Base-by-base conservation (phyloP, 2,797 vertebrate genomes). In the Crenuchus spilurus region DNA sequence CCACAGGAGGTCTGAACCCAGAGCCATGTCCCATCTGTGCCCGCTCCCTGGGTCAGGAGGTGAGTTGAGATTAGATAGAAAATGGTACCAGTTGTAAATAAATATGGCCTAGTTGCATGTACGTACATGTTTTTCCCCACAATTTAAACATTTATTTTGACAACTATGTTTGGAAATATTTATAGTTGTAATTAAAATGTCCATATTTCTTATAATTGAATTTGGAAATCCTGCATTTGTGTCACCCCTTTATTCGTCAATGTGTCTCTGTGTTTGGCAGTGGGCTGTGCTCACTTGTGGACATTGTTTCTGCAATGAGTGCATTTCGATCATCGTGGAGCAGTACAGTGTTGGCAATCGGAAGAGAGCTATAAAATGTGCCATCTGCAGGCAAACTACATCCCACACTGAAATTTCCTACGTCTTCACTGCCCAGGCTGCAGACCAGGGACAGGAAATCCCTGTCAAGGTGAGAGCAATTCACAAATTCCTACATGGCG, bases 21-120 rank as follows among this genome's bases (percentile, higher is more conserved):
- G 97, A 99, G 80, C 98, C 97, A 0, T 99, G 98, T 91, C 98
- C 98, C 1, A 99, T 99, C 85, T 99, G 98, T 88, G 94, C 97
- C 33, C 94, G 95, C 16, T 93, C 96, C 0, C 92, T 99, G 52
- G 98, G 97, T 51, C 95, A 95, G 79, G 96, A 99, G 93, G 98
- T 98, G 84, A 94, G 88, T 10, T 22, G 1, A 42, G 2, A 44
- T 35, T 41, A 39, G 13, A 16, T 4, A 5, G 28, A 18, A 52
- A 49, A 20, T 33, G 13, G n/a, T n/a, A n/a, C n/a, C n/a, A n/a
- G n/a, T n/a, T n/a, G n/a, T n/a, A n/a, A n/a, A n/a, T n/a, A n/a
- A n/a, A n/a, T n/a, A n/a, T n/a, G n/a, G n/a, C n/a, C n/a, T n/a
- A n/a, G n/a, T n/a, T n/a, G n/a, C n/a, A n/a, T n/a, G n/a, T n/a